Percentiles rank a stretch among this genome's conserved stretches.
Conservation (phyloP, 2,888 invertebrate genomes). For the Choristoneura rosaceana region DNA sequence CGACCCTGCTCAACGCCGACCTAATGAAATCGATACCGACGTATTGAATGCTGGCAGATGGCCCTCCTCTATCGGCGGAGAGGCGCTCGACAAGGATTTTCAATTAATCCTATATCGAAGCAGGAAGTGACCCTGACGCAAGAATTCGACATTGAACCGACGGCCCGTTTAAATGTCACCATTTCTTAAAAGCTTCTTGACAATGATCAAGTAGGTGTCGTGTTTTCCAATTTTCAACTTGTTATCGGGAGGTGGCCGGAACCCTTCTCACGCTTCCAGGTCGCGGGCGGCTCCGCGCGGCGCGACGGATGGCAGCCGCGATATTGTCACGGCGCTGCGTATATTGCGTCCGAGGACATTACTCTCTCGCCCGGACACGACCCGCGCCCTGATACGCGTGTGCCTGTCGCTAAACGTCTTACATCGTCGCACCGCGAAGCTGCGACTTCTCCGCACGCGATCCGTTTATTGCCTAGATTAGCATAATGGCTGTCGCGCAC, state of each 20-base stretch:
- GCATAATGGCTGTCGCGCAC: slow-evolving; percentile 48
- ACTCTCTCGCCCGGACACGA: slow-evolving; percentile 12
- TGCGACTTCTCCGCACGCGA: neutral
- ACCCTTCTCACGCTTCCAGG: slow-evolving; percentile 26
- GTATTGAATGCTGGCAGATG: slow-evolving; percentile 13
- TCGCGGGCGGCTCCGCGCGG: neutral
- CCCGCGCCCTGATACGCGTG: neutral
- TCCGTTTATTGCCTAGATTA: slow-evolving; percentile 53
- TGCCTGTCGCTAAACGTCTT: neutral
- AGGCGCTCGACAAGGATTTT: neutral
- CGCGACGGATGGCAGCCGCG: slow-evolving; percentile 17
- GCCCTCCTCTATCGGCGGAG: neutral
- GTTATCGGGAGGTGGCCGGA: neutral
- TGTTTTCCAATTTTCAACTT: slow-evolving; percentile 23
- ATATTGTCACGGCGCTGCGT: slow-evolving; percentile 16
- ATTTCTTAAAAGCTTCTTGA: slow-evolving; percentile 1
- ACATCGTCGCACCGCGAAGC: neutral
- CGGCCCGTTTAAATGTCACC: neutral
- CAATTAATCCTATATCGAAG: slow-evolving; percentile 3
- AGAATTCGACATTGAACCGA: neutral
- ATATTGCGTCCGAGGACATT: slow-evolving; percentile 31
- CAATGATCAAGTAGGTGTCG: neutral
- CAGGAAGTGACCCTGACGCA: neutral
- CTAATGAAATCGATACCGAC: slow-evolving; percentile 24
- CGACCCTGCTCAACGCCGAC: slow-evolving; percentile 11